A percentile compares a stretch with the other conserved stretches of the same genome.
phyloP scores from a whole-genome alignment of 1,140 invertebrate species.

The Stegodyphus dumicola region DNA sequence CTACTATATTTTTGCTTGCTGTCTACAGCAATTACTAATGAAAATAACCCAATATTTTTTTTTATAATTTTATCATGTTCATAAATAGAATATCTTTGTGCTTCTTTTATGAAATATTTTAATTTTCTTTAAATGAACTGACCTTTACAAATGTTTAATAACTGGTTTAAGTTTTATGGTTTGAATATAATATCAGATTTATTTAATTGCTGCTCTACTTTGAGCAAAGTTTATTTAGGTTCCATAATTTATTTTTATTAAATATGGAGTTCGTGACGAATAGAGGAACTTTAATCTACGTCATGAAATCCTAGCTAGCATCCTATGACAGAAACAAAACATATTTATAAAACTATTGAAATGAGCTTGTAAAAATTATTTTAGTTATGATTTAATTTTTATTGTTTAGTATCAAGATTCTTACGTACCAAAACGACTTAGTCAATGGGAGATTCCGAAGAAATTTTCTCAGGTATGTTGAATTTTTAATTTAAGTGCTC shows the following conservation, averaged over 20 bases:
- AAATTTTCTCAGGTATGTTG: conserved; percentile 8
- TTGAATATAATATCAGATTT: too few species aligned
- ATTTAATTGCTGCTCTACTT: too few species aligned
- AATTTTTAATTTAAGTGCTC: too few species aligned
- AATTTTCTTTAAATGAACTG: too few species aligned
- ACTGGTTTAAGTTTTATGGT: too few species aligned
- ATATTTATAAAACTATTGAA: background rate
- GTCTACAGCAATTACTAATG: background rate
- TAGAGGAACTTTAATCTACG: background rate
- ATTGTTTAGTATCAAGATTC: conserved; percentile 27
- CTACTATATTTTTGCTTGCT: background rate
- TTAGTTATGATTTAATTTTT: background rate
- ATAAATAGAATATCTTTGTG: too few species aligned
- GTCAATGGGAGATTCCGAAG: conserved; percentile 45
- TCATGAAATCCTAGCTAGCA: background rate
- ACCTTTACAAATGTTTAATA: too few species aligned
- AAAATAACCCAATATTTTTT: background rate
- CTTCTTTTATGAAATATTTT: too few species aligned
- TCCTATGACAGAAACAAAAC: background rate
- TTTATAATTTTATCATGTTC: background rate
- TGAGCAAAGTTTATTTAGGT: too few species aligned
- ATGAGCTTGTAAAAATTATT: background rate
- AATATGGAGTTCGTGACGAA: too few species aligned
- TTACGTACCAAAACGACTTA: conserved; percentile 22
- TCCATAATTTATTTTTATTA: too few species aligned